Base-by-base conservation (phyloP, 2,113 vertebrate species). In the Scomber scombrus region DNA sequence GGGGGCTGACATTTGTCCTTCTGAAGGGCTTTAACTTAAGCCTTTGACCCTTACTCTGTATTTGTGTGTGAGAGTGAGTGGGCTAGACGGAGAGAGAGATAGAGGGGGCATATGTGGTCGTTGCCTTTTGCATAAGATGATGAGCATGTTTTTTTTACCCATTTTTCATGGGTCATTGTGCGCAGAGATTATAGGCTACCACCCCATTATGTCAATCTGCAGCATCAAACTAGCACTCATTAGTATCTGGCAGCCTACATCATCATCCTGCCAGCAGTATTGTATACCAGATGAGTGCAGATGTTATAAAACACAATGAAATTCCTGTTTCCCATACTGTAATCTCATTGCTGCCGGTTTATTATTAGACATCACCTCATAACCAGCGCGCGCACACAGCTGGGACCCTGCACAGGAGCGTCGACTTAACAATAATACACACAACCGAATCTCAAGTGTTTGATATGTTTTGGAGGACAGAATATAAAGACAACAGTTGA, bases 221-320 rank as follows among this genome's bases (percentile, higher is more conserved):
- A 50, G 29, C 9, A 6, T 83, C 45, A 73, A 73, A 61, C 56
- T 51, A 40, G 29, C 5, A n/a, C 70, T 84, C 75, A 21, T 65
- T 75, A 75, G 63, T 71, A 13, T 84, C 68, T 74, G 56, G 18
- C 51, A n/a, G 57, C 56, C 76, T 79, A 57, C 72, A 77, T 72
- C 74, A 40, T 64, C 69, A 54, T 46, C 49, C 58, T 78, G 68
- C 65, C 72, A 23, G 26, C 49, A 50, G 50, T 55, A 58, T 75
- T 80, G 51, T 72, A 9, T 74, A 46, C 60, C 73, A 66, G 67
- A 77, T 65, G 71, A 82, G 66, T 61, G 60, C 84, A 89, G 74
- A 74, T 78, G 78, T 86, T 80, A 80, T 19, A 68, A 70, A 84
- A 79, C 66, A 81, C 82, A 90, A 85, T 84, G 52, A 29, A 87